Evolutionary conservation across 2,113 vertebrate species (phyloP).

Genomic region (Chaenocephalus aceratus): DNA sequence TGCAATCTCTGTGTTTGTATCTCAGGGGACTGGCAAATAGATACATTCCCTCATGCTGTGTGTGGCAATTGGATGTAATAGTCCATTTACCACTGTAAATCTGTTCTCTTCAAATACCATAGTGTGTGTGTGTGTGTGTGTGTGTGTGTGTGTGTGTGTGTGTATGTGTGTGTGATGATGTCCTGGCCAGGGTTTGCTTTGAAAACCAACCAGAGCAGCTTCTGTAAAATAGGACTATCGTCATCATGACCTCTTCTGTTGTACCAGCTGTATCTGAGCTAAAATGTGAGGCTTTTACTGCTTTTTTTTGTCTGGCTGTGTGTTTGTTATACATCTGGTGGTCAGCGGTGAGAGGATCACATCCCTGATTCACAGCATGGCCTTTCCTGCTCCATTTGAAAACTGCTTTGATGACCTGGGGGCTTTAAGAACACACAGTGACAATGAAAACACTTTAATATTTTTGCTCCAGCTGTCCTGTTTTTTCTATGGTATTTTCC

Average conservation of each 20-base stretch:
- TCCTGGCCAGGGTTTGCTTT: slow-evolving; percentile 66
- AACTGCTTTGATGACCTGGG: slow-evolving; percentile 76
- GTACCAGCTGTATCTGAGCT: slow-evolving; percentile 77
- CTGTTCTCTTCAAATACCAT: slow-evolving; percentile 56
- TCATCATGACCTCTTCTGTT: slow-evolving; percentile 74
- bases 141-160: slow-evolving; percentile 6
- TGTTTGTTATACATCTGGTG: slow-evolving; percentile 76
- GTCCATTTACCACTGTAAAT: slow-evolving; percentile 72
- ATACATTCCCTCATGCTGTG: slow-evolving; percentile 65
- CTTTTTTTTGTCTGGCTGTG: slow-evolving; percentile 18
- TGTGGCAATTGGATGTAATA: slow-evolving; percentile 76
- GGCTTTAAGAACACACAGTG: slow-evolving; percentile 71
- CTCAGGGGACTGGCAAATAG: slow-evolving; percentile 49
- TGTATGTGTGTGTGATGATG: slow-evolving; percentile 19
- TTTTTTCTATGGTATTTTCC: slow-evolving; percentile 59
- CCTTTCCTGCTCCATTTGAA: slow-evolving; percentile 80
- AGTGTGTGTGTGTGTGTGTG: slow-evolving; percentile 7
- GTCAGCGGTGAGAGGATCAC: slow-evolving; percentile 69
- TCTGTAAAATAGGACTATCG: slow-evolving; percentile 56
- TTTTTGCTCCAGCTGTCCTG: slow-evolving; percentile 68
- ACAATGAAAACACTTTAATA: slow-evolving; percentile 71
- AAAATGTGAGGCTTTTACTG: slow-evolving; percentile 62
- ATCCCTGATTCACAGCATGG: slow-evolving; percentile 75
- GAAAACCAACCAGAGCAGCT: slow-evolving; percentile 58
- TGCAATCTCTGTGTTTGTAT: slow-evolving; percentile 42